Base-by-base conservation (phyloP, 2,888 invertebrate genomes). In the Tetropium fuscum region DNA sequence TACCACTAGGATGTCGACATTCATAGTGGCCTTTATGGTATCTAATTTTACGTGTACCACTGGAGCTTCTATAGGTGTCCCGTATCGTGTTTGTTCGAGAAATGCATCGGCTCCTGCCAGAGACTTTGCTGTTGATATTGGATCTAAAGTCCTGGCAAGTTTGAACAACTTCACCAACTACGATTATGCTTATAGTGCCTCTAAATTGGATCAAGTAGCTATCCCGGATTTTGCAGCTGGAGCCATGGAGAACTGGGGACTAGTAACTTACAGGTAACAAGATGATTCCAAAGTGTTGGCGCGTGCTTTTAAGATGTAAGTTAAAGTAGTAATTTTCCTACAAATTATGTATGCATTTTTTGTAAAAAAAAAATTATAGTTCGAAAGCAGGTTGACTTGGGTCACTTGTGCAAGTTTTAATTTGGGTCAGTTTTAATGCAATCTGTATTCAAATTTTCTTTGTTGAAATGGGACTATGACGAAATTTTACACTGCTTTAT, bases 161-260 rank as follows among this genome's bases (percentile, higher is more conserved):
- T 76, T 91, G 85, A 85, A 82, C 69, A 69, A 84, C 38, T 87
- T 88, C 77, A 86, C 92, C 68, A 85, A 78, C 0, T 74, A 86
- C n/a, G 72, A 83, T n/a, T 60, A 63, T 11, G 15, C 19, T 18
- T 2, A 0, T n/a, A 25, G 13, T 0, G 11, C 53, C 13, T 1
- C 11, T 1, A 94, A 94, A 77, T 85, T 94, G 79, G 92, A 94
- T 74, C 87, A 94, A 74, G 88, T 93, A 7, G 93, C 93, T 1
- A 85, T 95, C 57, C 90, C 93, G 0, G 92, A 94, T 76, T 93
- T 94, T 77, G 85, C 86, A 45, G 89, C 91, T 64, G 92, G 92
- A 40, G 94, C 94, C 45, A 94, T 95, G 94, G 94, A 94, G 78
- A 95, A 95, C 78, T 95, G 94, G 94, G 95, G 95, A 6, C 83